Evolutionary conservation across 2,113 vertebrate genomes (phyloP).

Genomic region (Sprattus sprattus): DNA sequence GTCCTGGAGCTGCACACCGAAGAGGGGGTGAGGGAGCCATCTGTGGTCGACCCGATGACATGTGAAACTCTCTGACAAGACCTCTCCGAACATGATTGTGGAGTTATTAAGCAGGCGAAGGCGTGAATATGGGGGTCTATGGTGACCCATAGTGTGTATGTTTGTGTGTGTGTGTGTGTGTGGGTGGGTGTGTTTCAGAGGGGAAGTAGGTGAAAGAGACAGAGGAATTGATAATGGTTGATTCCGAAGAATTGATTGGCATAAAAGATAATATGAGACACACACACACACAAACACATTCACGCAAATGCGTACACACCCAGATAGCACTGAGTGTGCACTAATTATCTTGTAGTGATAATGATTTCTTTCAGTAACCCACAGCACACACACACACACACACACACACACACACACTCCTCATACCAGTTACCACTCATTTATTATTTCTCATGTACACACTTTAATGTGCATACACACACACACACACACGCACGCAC

Average conservation of each 20-base stretch:
- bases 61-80: slow-evolving; percentile 59
- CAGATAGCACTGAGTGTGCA: not conserved
- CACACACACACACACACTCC: slow-evolving; percentile 28
- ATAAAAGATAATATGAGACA: slow-evolving; percentile 24
- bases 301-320: slow-evolving; percentile 28
- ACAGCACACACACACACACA: slow-evolving; percentile 10
- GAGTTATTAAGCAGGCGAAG: slow-evolving; percentile 44
- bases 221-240: slow-evolving; percentile 20
- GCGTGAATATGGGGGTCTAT: not conserved
- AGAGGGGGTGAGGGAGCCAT: slow-evolving; percentile 58
- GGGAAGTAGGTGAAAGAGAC: not conserved
- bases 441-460: not conserved
- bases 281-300: slow-evolving; percentile 28
- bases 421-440: not conserved
- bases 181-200: slow-evolving; percentile 26
- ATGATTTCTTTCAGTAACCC: slow-evolving; percentile 17
- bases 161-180: slow-evolving; percentile 20
- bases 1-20: slow-evolving; percentile 27
- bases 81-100: slow-evolving; percentile 63
- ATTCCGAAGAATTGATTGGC: not conserved
- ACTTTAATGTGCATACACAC: not conserved
- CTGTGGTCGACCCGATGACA: slow-evolving; percentile 65
- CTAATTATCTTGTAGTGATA: slow-evolving; percentile 9
- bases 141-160: not conserved
- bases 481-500: slow-evolving; percentile 34